phyloP scores from a whole-genome alignment of 2,113 vertebrate species.

The Hydrochoerus hydrochaeris region DNA sequence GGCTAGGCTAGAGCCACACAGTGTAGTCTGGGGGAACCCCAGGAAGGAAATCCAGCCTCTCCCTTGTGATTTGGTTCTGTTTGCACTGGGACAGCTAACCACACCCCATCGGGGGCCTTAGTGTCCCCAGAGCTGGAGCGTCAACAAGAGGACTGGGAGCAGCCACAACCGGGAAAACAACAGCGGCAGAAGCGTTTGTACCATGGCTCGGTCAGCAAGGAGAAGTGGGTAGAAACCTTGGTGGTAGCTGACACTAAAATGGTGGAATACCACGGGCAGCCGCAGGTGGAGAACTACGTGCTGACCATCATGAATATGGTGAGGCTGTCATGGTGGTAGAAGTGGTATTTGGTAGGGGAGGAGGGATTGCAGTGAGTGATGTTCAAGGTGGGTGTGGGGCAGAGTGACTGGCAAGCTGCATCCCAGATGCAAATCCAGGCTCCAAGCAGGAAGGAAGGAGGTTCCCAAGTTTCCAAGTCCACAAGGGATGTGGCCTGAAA shows the following conservation, averaged over 20 bases:
- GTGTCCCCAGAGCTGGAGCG: conserved; percentile 70
- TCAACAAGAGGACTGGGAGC: conserved; percentile 84
- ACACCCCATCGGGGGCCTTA: not conserved
- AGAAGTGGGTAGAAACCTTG: conserved; percentile 98
- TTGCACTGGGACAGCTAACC: not conserved
- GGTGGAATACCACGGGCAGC: conserved; percentile 94
- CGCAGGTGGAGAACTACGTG: conserved; percentile 92
- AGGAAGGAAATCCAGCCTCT: not conserved
- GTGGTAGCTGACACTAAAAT: conserved; percentile 98
- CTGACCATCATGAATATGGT: conserved; percentile 99
- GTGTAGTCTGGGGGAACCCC: not conserved
- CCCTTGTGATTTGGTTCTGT: not conserved
- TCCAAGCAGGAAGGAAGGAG: not conserved
- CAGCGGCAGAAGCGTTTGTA: conserved; percentile 83
- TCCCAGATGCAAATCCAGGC: not conserved
- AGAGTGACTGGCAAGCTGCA: not conserved
- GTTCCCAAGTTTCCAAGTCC: not conserved
- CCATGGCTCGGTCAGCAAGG: conserved; percentile 93
- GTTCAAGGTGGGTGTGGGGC: too few relatives aligned
- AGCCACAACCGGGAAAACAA: conserved; percentile 84
- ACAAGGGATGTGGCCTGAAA: not conserved
- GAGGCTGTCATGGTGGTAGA: conserved; percentile 60
- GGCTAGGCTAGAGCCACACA: too few relatives aligned
- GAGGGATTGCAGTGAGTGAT: not conserved
- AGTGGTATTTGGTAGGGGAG: not conserved